A percentile compares a stretch with the other conserved stretches of the same genome.
Evolutionary conservation across 2,113 vertebrate species (phyloP).

Genomic region (Thamnophis sirtalis): DNA sequence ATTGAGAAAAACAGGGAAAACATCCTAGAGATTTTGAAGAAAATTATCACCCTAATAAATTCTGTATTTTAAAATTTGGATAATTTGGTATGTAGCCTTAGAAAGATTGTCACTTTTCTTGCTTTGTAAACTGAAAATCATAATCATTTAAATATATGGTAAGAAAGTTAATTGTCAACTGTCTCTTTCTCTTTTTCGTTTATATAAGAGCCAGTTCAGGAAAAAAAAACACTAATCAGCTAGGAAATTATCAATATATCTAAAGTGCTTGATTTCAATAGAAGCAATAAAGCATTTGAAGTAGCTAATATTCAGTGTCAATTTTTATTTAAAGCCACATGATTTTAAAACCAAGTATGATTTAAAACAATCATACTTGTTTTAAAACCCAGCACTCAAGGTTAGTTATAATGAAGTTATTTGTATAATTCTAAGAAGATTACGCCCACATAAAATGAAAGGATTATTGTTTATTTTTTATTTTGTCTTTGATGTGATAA

Average conservation of each 20-base stretch:
- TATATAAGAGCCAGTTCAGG: neutral
- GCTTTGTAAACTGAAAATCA: neutral
- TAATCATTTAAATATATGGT: neutral
- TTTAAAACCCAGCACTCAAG: slow-evolving; percentile 33
- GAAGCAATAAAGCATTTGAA: neutral
- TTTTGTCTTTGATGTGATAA: slow-evolving; percentile 51
- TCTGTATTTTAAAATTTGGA: neutral
- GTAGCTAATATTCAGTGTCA: neutral
- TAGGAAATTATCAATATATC: neutral
- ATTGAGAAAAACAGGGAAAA: too few species aligned
- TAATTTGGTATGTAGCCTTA: neutral
- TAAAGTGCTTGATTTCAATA: neutral
- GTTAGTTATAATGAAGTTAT: slow-evolving; percentile 36
- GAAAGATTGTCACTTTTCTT: neutral
- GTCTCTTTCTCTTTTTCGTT: neutral
- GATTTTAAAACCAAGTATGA: neutral
- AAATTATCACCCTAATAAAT: neutral
- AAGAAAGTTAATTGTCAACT: neutral
- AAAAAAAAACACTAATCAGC: neutral
- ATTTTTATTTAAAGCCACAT: slow-evolving; percentile 19
- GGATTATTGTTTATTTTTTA: slow-evolving; percentile 48
- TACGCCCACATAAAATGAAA: slow-evolving; percentile 53
- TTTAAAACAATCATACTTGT: neutral
- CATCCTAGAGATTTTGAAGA: neutral
- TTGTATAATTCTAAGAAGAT: slow-evolving; percentile 49